Base-by-base conservation (phyloP, 2,888 invertebrate species). In the Lypha dubia region DNA sequence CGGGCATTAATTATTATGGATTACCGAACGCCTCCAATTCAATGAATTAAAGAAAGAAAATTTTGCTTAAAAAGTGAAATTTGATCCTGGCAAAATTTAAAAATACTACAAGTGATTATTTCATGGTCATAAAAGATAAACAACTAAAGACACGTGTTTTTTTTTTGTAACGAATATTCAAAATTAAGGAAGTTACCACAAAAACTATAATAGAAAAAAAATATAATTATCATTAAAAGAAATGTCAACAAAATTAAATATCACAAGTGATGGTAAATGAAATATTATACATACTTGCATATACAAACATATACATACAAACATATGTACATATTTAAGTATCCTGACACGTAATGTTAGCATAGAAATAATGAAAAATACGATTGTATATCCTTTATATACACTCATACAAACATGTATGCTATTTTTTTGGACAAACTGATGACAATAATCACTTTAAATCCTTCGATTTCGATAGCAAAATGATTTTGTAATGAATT, bases 191-290 rank as follows among this genome's bases (percentile, higher is more conserved):
- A n/a, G n/a, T n/a, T 63, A 46, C 32, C 32, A 15, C n/a, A 67
- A 32, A 63, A 67, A 73, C 35, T 9, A 71, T 53, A 63, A 24
- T 17, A 63, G 46, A 60, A 4, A 68, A 32, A 1, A 46, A 63
- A 28, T n/a, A 22, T 44, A 24, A 15, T 49, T 44, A 9, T 51
- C 3, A 49, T 44, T 5, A 51, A n/a, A 76, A 28, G 38, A 49
- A 53, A 85, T 85, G 83, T 20, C 76, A 51, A 83, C 75, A 15
- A 79, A 85, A 56, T 53, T 83, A 53, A 85, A 68, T 28, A 65
- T 79, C 24, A 44, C 67, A 51, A 80, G 58, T 68, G 71, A 85
- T 58, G 79, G 79, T 79, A 84, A 77, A 70, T 77, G 56, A 49
- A 8, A 49, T 63, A 41, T 5, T 38, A 38, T n/a, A 17, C 6